Evolutionary conservation across 37 sponge, comb jelly and placozoan genomes (phyloP), one percentile per base, ranked within the genome.

Genomic region (Agelas oroides): DNA sequence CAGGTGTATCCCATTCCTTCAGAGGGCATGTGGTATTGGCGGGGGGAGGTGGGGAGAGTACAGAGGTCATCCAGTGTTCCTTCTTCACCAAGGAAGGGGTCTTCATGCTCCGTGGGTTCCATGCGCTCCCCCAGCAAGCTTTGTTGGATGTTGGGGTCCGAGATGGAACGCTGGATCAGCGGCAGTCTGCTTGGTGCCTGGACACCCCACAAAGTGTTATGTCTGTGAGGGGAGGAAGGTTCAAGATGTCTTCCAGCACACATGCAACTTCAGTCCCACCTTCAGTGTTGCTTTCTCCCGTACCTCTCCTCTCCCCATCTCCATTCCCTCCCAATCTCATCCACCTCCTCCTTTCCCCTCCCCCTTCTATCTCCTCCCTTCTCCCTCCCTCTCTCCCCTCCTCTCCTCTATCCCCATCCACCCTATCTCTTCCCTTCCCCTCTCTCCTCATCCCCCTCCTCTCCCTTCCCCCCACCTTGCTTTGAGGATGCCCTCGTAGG

Each of bases 401-500:
- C 46, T 46, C 46, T 8, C 46, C 46, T 8, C 27, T 5, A 37
- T 18, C 24, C 54, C 21, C 6, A 38, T 2, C 18, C 55, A 5
- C 54, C 27, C 57, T 8, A 12, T 8, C 46, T 8, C 8, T 46
- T 8, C 46, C 3, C 46, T 46, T 8, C 46, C 46, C 46, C 53
- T 2, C 25, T 53, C 11, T 41, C 52, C 56, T 16, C 52, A 6
- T 24, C 75, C 27, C 75, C 1, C 46, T 46, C 46, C 46, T 46
- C 8, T 8, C 8, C 46, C 46, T 46, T 8, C 8, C 46, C 46
- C 79, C 24, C 40, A 98, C 99, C 99, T 94, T 53, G 99, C 99
- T 60, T 75, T 90, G 14, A 98, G 77, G 41, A 98, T 96, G 35
- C 97, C 99, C 76, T 98, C 95, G 57, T 98, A 98, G 5, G 88